Evolutionary conservation across 2,888 invertebrate genomes (phyloP), one percentile per base, ranked within the genome.

Genomic region (Dryadula phaetusa): DNA sequence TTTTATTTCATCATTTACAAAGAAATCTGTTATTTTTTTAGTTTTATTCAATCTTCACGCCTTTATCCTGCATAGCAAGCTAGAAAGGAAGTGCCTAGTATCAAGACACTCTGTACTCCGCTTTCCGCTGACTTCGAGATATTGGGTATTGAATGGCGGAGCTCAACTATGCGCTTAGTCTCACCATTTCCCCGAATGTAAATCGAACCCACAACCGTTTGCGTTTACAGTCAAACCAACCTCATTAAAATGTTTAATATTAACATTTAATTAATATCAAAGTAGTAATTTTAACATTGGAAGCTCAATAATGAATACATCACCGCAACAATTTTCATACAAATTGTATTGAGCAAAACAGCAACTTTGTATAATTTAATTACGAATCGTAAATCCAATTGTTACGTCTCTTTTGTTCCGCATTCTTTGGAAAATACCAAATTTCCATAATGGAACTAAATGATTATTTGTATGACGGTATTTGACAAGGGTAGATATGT

Each of bases 331-430:
- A 10, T 14, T 34, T 37, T 20, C 54, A 37, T 37, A 37, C 14
- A 37, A 54, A 20, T 53, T 53, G 20, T 54, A 20, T 37, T 54
- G 6, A 18, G 14, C 10, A 37, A 20, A 34, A 20, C 54, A 20
- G 1, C 14, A 22, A 22, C 14, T 14, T 54, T 22, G 20, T 37
- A 37, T 54, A 54, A 49, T 37, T 22, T 37, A 37, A 54, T 54
- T 37, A n/a, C 37, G 14, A 37, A n/a, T 37, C 37, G 54, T n/a
- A 54, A 28, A 8, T 54, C 7, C 18, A 54, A 37, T 37, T 54
- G 20, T 37, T 6, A 20, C 14, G 14, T 0, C n/a, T 0, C 8
- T 37, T 37, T 37, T 54, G 37, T 37, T 8, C 7, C 20, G n/a
- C 20, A 4, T 40, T 20, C 14, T 25, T 20, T 22, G 8, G 10